Percentiles rank a stretch among this genome's conserved stretches.
Evolutionary conservation across 2,888 invertebrate genomes (phyloP).

Genomic region (Acanthosepion lycidas): DNA sequence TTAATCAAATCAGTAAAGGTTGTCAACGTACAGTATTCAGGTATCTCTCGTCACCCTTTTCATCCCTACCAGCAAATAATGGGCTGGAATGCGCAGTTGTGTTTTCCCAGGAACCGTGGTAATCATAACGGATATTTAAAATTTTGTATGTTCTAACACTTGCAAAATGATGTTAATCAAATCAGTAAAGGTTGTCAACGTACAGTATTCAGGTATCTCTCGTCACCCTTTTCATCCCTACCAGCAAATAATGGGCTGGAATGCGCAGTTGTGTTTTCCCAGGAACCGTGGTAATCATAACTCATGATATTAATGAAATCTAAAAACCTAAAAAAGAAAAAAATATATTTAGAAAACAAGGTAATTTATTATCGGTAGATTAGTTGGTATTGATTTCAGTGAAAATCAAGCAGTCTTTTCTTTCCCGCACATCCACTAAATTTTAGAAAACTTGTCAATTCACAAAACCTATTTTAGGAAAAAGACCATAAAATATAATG

Average conservation of each 20-base stretch:
- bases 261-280: slow-evolving; percentile 66
- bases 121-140: too few relatives aligned
- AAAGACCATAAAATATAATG: too few relatives aligned
- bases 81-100: slow-evolving; percentile 67
- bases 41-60: not conserved
- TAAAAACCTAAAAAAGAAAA: slow-evolving; percentile 54
- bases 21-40: slow-evolving; percentile 48
- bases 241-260: slow-evolving; percentile 65
- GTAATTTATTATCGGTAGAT: too few relatives aligned
- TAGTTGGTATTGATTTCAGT: too few relatives aligned
- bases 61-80: slow-evolving; percentile 55
- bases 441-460: too few relatives aligned
- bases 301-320: slow-evolving; percentile 66
- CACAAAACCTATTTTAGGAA: too few relatives aligned
- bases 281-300: slow-evolving; percentile 69
- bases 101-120: slow-evolving; percentile 68
- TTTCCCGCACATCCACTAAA: too few relatives aligned
- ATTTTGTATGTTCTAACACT: too few relatives aligned
- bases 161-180: not conserved
- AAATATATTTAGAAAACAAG: not conserved
- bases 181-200: not conserved
- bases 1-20: not conserved
- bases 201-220: slow-evolving; percentile 46
- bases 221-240: slow-evolving; percentile 34
- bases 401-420: too few relatives aligned